phyloP scores from a whole-genome alignment of 2,113 vertebrate genomes.

The Butorides virescens region DNA sequence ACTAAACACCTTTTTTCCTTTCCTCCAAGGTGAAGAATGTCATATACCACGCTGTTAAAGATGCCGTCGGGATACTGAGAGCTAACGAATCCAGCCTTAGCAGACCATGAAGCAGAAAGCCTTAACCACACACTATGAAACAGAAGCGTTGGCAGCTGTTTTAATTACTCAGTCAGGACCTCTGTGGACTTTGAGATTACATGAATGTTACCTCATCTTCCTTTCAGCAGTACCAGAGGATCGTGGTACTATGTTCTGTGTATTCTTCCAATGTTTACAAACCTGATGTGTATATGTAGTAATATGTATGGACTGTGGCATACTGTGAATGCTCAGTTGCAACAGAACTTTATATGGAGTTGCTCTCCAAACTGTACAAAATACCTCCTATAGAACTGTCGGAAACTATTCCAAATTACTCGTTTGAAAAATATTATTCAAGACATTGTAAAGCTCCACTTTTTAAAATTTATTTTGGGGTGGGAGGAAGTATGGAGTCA shows the following conservation, averaged over 20 bases:
- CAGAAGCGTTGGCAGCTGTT: conserved; percentile 74
- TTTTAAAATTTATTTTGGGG: conserved; percentile 35
- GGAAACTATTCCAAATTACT: conserved; percentile 27
- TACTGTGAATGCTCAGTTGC: conserved; percentile 76
- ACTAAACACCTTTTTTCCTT: background rate
- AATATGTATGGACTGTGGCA: conserved; percentile 69
- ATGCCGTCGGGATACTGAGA: conserved; percentile 79
- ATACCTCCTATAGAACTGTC: conserved; percentile 61
- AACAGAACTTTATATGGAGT: conserved; percentile 64
- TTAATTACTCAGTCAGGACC: conserved; percentile 71
- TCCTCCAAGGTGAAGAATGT: conserved; percentile 80
- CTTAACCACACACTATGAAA: conserved; percentile 48
- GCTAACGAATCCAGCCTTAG: conserved; percentile 73
- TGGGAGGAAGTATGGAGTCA: background rate
- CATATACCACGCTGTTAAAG: conserved; percentile 83
- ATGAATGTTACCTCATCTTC: conserved; percentile 78
- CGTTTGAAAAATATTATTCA: conserved; percentile 14
- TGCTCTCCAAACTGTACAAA: conserved; percentile 68
- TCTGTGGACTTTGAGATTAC: conserved; percentile 77
- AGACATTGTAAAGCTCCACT: conserved; percentile 43
- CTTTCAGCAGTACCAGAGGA: conserved; percentile 72
- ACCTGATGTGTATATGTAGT: conserved; percentile 77
- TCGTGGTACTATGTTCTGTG: conserved; percentile 72
- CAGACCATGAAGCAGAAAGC: conserved; percentile 56
- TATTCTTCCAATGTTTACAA: conserved; percentile 81